phyloP scores from a whole-genome alignment of 2,888 invertebrate genomes.

The Neelides folsomi region DNA sequence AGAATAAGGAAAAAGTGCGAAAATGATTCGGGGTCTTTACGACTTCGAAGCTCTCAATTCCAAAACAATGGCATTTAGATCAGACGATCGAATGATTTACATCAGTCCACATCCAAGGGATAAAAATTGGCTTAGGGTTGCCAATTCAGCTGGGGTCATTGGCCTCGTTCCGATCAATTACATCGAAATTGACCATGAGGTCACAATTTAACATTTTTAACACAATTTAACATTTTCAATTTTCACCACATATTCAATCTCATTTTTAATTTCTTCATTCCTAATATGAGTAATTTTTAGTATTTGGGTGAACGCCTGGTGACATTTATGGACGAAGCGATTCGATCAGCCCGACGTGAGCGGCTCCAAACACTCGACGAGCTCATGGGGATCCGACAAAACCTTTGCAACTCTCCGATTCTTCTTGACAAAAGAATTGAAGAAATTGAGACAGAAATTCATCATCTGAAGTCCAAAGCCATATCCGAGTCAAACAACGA shows the following conservation, averaged over 20 bases:
- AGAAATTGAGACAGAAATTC: slow-evolving; percentile 22
- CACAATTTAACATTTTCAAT: too few relatives aligned
- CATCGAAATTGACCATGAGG: slow-evolving; percentile 25
- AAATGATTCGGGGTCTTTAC: slow-evolving; percentile 29
- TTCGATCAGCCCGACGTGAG: slow-evolving; percentile 20
- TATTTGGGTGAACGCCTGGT: slow-evolving; percentile 16
- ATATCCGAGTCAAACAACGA: slow-evolving; percentile 20
- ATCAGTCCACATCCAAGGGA: slow-evolving; percentile 23
- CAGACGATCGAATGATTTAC: slow-evolving; percentile 25
- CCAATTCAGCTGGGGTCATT: slow-evolving; percentile 33
- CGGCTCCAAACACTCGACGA: slow-evolving; percentile 15
- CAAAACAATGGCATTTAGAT: slow-evolving; percentile 27
- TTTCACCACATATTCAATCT: too few relatives aligned
- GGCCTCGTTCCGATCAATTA: slow-evolving; percentile 36
- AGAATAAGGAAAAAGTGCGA: neutral
- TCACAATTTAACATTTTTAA: too few relatives aligned
- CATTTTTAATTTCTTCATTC: neutral
- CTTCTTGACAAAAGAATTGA: slow-evolving; percentile 15
- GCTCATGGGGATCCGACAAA: slow-evolving; percentile 20
- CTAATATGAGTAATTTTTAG: slow-evolving; percentile 5
- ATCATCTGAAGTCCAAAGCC: slow-evolving; percentile 18
- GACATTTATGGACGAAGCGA: slow-evolving; percentile 26
- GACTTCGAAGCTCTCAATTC: slow-evolving; percentile 28
- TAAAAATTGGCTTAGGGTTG: slow-evolving; percentile 35
- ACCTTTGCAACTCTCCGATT: slow-evolving; percentile 20